Conservation (phyloP, 2,888 invertebrate species). For the Scaptodrosophila latifasciaeformis region DNA sequence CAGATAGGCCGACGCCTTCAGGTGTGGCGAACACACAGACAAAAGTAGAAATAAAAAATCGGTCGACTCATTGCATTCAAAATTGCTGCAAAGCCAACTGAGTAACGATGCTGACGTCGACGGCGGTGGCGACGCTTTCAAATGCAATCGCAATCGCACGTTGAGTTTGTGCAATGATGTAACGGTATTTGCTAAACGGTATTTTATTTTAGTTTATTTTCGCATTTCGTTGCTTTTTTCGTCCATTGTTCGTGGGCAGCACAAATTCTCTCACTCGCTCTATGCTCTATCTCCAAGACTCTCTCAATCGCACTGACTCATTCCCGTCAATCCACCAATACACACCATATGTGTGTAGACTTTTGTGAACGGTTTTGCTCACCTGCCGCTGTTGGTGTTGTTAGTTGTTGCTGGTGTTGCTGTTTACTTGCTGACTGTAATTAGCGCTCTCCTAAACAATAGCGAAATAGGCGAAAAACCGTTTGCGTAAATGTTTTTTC, state of each 20-base stretch:
- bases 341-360: background rate
- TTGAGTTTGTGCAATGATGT: slow-evolving; percentile 34
- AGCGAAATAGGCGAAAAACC: too few species aligned
- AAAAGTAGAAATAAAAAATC: slow-evolving; percentile 28
- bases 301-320: background rate
- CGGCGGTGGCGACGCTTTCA: slow-evolving; percentile 9
- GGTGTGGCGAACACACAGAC: slow-evolving; percentile 13
- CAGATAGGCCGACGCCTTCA: too few species aligned
- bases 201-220: slow-evolving; percentile 35
- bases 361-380: background rate
- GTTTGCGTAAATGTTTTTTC: slow-evolving; percentile 58
- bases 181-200: slow-evolving; percentile 59
- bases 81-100: slow-evolving; percentile 31
- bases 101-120: background rate
- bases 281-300: background rate
- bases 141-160: slow-evolving; percentile 7
- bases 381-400: slow-evolving; percentile 12
- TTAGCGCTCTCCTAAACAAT: slow-evolving; percentile 52
- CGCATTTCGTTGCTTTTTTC: slow-evolving; percentile 24
- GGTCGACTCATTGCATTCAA: slow-evolving; percentile 35
- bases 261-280: too few species aligned
- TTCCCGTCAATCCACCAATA: background rate
- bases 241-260: slow-evolving; percentile 4
- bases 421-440: slow-evolving; percentile 27
- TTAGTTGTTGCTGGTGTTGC: slow-evolving; percentile 2